Evolutionary conservation across 2,888 invertebrate genomes (phyloP).

Genomic region (Stenodera caucasica): DNA sequence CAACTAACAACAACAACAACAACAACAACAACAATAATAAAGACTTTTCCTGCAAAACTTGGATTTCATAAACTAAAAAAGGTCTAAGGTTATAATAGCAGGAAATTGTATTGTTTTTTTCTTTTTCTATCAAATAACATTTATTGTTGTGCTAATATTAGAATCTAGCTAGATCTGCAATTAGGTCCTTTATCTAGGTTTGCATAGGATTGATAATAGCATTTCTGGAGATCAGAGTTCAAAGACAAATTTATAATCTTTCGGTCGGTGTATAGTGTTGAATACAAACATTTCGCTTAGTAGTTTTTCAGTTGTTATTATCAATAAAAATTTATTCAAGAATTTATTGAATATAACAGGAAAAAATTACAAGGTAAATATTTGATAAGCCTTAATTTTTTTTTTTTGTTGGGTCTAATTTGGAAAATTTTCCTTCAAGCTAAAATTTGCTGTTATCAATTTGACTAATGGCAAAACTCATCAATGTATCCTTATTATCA

Average conservation of each 20-base stretch:
- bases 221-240: conserved; percentile 3
- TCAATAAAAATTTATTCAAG: neutral
- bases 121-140: neutral
- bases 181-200: conserved; percentile 6
- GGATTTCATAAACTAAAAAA: neutral
- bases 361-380: neutral
- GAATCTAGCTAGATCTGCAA: neutral
- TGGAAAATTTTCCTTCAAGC: neutral
- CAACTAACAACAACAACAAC: neutral
- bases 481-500: neutral
- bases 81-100: conserved; percentile 5
- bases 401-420: neutral
- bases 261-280: neutral
- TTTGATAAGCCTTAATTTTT: neutral
- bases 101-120: conserved; percentile 1
- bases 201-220: conserved; percentile 3
- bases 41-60: neutral
- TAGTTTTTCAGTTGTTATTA: neutral
- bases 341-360: neutral
- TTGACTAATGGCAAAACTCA: neutral
- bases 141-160: neutral
- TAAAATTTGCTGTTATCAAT: conserved; percentile 7
- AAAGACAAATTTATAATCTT: conserved; percentile 6
- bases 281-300: neutral
- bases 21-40: neutral